phyloP scores from a whole-genome alignment of 2,113 vertebrate species.

The Laterallus jamaicensis region DNA sequence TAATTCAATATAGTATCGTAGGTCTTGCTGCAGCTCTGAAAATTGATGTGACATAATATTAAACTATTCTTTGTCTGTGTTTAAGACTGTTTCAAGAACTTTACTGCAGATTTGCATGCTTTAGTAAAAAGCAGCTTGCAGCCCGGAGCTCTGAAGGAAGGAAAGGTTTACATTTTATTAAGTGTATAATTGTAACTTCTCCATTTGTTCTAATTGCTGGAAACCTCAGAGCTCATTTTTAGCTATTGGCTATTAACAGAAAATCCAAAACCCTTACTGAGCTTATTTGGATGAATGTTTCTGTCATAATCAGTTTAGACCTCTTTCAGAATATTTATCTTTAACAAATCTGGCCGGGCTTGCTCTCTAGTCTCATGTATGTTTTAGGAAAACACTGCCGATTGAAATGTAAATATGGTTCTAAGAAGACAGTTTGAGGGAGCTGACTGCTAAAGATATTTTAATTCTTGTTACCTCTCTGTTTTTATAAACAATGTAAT shows the following conservation, averaged over 20 bases:
- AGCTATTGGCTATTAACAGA: neutral
- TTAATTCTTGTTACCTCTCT: neutral
- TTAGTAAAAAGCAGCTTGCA: conserved; percentile 13
- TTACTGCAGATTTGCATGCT: neutral
- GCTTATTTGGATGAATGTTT: neutral
- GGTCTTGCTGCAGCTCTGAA: neutral
- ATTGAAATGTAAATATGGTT: conserved; percentile 30
- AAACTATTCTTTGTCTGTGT: neutral
- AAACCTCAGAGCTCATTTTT: neutral
- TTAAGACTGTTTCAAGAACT: conserved; percentile 45
- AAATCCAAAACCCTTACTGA: neutral
- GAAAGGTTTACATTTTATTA: conserved; percentile 15
- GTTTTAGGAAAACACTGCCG: neutral
- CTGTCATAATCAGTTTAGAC: neutral
- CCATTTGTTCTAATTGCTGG: conserved; percentile 31
- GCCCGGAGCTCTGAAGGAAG: neutral
- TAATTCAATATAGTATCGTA: neutral
- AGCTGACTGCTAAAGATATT: neutral
- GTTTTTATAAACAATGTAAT: neutral
- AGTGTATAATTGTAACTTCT: conserved; percentile 22
- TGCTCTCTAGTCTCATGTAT: neutral
- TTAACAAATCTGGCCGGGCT: neutral
- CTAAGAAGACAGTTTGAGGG: neutral
- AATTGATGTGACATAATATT: neutral
- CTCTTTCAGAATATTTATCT: neutral